Conservation (phyloP, 2,113 vertebrate genomes). For the Calyptomena viridis region DNA sequence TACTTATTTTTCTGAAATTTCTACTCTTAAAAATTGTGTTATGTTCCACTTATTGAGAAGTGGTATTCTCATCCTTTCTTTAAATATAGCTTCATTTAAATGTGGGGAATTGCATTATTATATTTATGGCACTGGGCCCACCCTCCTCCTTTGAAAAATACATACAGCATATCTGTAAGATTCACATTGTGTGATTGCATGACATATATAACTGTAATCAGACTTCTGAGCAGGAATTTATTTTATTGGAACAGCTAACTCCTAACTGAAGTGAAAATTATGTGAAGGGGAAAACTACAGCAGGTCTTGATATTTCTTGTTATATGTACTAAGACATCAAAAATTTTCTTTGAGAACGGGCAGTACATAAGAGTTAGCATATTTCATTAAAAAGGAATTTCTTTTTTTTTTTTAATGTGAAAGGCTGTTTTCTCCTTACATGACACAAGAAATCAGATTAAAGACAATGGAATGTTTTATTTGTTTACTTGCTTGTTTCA, state of each 20-base stretch:
- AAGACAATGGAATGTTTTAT: conserved; percentile 7
- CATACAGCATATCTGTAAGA: not conserved
- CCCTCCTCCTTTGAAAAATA: conserved; percentile 2
- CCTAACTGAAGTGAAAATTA: conserved; percentile 25
- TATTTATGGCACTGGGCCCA: not conserved
- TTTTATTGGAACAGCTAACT: conserved; percentile 25
- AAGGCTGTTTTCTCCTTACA: not conserved
- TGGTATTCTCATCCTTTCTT: not conserved
- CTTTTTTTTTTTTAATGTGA: not conserved
- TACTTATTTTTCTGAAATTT: not conserved
- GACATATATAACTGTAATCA: conserved; percentile 11
- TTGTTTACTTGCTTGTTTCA: conserved; percentile 31
- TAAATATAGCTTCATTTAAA: conserved; percentile 28
- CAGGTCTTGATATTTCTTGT: conserved; percentile 2
- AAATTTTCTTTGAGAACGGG: not conserved
- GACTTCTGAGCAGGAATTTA: conserved; percentile 31
- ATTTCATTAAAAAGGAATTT: conserved; percentile 2
- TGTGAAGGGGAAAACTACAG: not conserved
- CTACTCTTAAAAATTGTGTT: not conserved
- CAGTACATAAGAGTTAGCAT: not conserved
- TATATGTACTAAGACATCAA: not conserved
- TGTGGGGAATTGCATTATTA: not conserved
- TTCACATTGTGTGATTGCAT: conserved; percentile 12
- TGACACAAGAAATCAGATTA: not conserved
- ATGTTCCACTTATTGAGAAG: not conserved